Evolutionary conservation across 2,113 vertebrate species (phyloP), one percentile per base, ranked within the genome.

Genomic region (Caloenas nicobarica): DNA sequence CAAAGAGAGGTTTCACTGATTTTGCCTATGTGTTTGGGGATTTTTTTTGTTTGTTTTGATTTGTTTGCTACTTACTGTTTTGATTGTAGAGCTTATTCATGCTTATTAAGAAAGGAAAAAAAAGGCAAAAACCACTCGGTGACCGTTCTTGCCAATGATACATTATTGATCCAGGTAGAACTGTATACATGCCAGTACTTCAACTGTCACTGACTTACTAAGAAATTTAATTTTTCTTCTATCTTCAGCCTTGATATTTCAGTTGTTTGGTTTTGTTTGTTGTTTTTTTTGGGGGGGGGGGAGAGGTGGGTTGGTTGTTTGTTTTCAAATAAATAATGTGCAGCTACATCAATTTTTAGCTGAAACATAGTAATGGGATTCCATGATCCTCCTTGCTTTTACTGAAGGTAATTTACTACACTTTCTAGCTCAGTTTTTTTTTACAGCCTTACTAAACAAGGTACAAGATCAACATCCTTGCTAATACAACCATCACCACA

Each of bases 111-210:
- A 78, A 31, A 5, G 34, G 7, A 42, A 76, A 76, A 2, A 0
- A 81, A 74, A 68, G 10, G 16, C 1, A 76, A 81, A 81, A 26
- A 4, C 0, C 5, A 16, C 17, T 48, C 42, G 54, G 13, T 1
- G 5, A 42, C 9, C 16, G 13, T 61, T 72, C 13, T 73, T 82
- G 50, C 5, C 5, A 26, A 11, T 58, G 25, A 42, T 21, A 42
- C 7, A 28, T 77, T 62, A 66, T 40, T 83, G 28, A 40, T 77
- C 13, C 15, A 89, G 66, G 33, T 80, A 54, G 60, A 88, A 56
- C 9, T 53, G 15, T 56, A 28, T 23, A 42, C 8, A 17, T 89
- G n/a, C 4, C 9, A 83, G 23, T 50, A 23, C 12, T 92, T 78
- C 51, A 64, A 22, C 69, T 79, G 40, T n/a, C 31, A 73, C 6